phyloP scores from a whole-genome alignment of 2,888 invertebrate species.

The Drosophila neonasuta region DNA sequence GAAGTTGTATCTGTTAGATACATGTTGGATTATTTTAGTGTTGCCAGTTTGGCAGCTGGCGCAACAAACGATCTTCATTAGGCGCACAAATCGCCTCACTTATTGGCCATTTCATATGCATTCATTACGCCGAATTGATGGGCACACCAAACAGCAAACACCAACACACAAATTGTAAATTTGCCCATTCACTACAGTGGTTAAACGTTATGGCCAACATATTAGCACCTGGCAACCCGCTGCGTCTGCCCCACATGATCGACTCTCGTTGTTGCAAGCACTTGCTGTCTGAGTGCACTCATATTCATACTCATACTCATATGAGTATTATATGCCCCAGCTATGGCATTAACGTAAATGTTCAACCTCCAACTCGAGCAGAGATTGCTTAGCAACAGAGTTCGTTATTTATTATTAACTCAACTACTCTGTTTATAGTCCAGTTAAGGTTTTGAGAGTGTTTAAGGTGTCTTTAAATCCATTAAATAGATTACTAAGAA shows the following conservation, averaged over 20 bases:
- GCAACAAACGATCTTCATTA: constrained; percentile 70
- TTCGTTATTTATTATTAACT: too few species aligned
- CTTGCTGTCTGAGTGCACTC: not conserved
- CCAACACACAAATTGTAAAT: constrained; percentile 56
- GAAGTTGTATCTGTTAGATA: constrained; percentile 33
- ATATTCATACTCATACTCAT: not conserved
- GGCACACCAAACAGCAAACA: constrained; percentile 38
- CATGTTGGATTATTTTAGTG: constrained; percentile 59
- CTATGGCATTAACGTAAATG: constrained; percentile 11
- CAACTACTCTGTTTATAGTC: too few species aligned
- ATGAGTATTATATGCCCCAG: constrained; percentile 22
- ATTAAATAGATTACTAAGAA: too few species aligned
- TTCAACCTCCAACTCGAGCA: constrained; percentile 11
- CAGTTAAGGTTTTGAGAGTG: too few species aligned
- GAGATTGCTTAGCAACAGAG: too few species aligned
- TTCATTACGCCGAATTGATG: constrained; percentile 56
- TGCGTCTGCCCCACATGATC: constrained; percentile 54
- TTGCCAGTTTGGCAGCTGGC: constrained; percentile 53
- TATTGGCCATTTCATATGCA: constrained; percentile 59
- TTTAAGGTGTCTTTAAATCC: too few species aligned
- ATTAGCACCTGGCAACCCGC: constrained; percentile 55
- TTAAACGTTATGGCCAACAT: constrained; percentile 61
- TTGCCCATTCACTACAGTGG: constrained; percentile 69
- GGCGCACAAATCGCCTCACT: constrained; percentile 64
- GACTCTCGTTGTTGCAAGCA: too few species aligned